Base-by-base conservation (phyloP, 2,797 vertebrate species). In the Coranthus polyacanthus region DNA sequence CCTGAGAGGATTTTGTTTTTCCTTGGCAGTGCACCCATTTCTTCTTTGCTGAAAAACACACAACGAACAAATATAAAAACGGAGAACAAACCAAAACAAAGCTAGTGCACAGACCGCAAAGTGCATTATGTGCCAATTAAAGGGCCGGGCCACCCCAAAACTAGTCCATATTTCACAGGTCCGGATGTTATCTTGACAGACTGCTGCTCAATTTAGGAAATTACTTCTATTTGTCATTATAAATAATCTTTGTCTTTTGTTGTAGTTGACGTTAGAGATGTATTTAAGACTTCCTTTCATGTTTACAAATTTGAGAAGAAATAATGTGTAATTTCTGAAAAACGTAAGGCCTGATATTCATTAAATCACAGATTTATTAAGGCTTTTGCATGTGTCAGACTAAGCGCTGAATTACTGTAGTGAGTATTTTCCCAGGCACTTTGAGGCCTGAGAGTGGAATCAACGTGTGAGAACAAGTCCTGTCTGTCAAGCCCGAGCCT, bases 41-140 rank as follows among this genome's bases (percentile, higher is more conserved):
- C 75, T 87, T 75, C 72, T 87, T 84, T 0, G 9, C 90, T 92
- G 74, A 63, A 85, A 86, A 17, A 81, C 26, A 79, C 32, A 67
- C 20, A 41, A 21, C 6, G 54, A 15, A 34, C 6, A 12, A 22
- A 13, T 50, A 39, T 9, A 1, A 20, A 29, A 34, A 57, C 6
- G 50, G 45, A 22, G n/a, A 6, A 21, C n/a, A 12, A 36, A 16
- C 8, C 11, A n/a, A 12, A 29, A 20, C 10, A 45, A 21, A 24
- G 15, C 15, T 12, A 36, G 17, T 52, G 32, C 3, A 3, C n/a
- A n/a, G n/a, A n/a, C n/a, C 12, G 7, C 17, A n/a, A 32, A 8
- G 12, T 36, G 3, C 34, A 36, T 2, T 36, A 36, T 36, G 34
- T 36, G 4, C 9, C 8, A 3, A 12, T 36, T 36, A 36, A 10